Evolutionary conservation across 1,140 invertebrate species (phyloP), one percentile per base, ranked within the genome.

Genomic region (Sipha flava): DNA sequence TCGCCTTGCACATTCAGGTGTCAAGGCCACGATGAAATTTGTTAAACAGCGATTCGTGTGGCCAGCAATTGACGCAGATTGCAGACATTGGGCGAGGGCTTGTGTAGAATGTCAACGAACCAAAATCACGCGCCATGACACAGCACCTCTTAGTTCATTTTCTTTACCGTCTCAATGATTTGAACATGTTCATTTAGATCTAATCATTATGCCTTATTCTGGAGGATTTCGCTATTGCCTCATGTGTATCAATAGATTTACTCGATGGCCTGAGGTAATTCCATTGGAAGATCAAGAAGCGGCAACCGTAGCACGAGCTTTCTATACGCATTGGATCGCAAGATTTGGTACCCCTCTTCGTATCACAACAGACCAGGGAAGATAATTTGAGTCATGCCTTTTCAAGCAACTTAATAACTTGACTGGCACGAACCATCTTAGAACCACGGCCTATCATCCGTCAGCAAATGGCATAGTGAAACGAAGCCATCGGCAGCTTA

Each of bases 291-390:
- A n/a, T 82, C 1, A 40, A 62, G 2, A 86, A 34, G 82, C 85
- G 18, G 83, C 85, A 62, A 84, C 84, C 3, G 83, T 86, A 3
- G 83, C 84, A 1, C 12, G 29, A 37, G 34, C 34, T 2, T 59
- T 79, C 21, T 34, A 54, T 26, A 79, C 5, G 3, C 52, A 73
- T 7, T 86, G 84, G 84, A 83, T 87, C 14, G 37, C 83, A 1
- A 81, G 84, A 14, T 88, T 85, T 81, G 86, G 87, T 1, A 49
- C 79, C 1, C 85, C 86, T 9, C 3, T 21, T 0, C 59, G 26
- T 6, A 84, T 88, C 10, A 87, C 84, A 0, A 86, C 86, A 0
- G 87, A 88, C 77, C 84, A 81, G 82, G 83, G 84, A 0, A 37
- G 82, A 3, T 86, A 87, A 81, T 87, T 87, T 59, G 84, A 86